phyloP scores from a whole-genome alignment of 2,888 invertebrate species.

The Spodoptera exigua region DNA sequence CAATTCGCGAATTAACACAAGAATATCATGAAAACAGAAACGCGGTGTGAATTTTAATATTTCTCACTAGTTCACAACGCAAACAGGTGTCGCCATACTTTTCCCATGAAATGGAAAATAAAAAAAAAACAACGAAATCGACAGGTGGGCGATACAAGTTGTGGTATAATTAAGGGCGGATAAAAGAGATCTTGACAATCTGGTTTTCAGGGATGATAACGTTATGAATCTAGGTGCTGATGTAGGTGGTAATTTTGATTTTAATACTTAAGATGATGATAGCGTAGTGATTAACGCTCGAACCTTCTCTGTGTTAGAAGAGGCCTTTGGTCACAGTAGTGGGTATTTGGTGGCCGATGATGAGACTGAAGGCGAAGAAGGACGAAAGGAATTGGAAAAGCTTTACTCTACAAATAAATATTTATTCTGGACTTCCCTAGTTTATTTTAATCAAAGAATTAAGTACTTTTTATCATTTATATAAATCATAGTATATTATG shows the following conservation, averaged over 20 bases:
- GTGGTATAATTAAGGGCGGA: slow-evolving; percentile 76
- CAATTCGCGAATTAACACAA: slow-evolving; percentile 33
- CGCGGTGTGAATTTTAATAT: slow-evolving; percentile 40
- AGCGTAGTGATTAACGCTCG: too few relatives aligned
- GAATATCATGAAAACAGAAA: slow-evolving; percentile 32
- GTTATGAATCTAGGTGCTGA: slow-evolving; percentile 16
- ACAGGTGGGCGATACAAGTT: slow-evolving; percentile 75
- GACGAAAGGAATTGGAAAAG: too few relatives aligned
- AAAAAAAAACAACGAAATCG: slow-evolving; percentile 64
- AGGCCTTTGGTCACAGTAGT: too few relatives aligned
- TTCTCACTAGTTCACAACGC: slow-evolving; percentile 23
- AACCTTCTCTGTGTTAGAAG: too few relatives aligned
- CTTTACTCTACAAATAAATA: too few relatives aligned
- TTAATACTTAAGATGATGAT: not conserved
- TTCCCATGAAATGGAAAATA: slow-evolving; percentile 76
- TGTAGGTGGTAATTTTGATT: slow-evolving; percentile 35
- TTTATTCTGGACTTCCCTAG: too few relatives aligned
- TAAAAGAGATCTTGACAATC: slow-evolving; percentile 73
- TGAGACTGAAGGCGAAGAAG: too few relatives aligned
- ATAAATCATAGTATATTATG: too few relatives aligned
- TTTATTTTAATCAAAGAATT: too few relatives aligned
- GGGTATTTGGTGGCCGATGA: too few relatives aligned
- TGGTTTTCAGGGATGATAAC: slow-evolving; percentile 72
- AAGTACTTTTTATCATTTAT: too few relatives aligned
- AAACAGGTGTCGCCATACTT: slow-evolving; percentile 72